Conservation (phyloP, 2,888 invertebrate genomes). For the Dendrolimus houi region DNA sequence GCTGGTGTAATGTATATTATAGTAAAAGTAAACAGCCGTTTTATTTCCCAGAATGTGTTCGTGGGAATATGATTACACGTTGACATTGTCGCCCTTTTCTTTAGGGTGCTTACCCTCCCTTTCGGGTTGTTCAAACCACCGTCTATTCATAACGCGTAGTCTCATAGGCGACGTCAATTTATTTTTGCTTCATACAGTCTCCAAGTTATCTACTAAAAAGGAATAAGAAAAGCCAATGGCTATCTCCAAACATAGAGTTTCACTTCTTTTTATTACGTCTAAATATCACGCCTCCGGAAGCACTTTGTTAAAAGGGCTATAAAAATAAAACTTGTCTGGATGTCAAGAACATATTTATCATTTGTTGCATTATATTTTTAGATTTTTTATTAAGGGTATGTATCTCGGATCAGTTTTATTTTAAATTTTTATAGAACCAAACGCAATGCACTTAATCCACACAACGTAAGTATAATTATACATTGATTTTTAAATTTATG, state of each 20-base stretch:
- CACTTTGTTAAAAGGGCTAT: constrained; percentile 33
- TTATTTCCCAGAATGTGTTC: constrained; percentile 7
- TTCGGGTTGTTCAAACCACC: constrained; percentile 5
- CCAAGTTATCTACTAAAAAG: too few relatives aligned
- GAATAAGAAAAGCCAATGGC: neutral
- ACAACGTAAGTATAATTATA: too few relatives aligned
- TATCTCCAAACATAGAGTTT: constrained; percentile 6
- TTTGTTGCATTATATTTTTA: neutral
- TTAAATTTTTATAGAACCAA: too few relatives aligned
- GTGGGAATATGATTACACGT: constrained; percentile 17
- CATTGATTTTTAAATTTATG: too few relatives aligned
- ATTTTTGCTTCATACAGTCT: neutral
- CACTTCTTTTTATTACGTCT: constrained; percentile 24
- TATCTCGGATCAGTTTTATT: too few relatives aligned
- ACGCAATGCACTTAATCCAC: too few relatives aligned
- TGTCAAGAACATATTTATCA: neutral
- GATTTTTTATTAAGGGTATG: neutral
- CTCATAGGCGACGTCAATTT: constrained; percentile 12
- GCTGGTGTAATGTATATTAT: constrained; percentile 11
- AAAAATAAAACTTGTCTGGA: constrained; percentile 22
- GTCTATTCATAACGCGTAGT: constrained; percentile 9
- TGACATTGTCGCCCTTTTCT: constrained; percentile 15
- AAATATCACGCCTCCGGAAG: constrained; percentile 31
- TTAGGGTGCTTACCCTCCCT: constrained; percentile 14
- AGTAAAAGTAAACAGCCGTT: constrained; percentile 18